Base-by-base conservation (phyloP, 2,888 invertebrate species). In the Sylvicola fuscatus region DNA sequence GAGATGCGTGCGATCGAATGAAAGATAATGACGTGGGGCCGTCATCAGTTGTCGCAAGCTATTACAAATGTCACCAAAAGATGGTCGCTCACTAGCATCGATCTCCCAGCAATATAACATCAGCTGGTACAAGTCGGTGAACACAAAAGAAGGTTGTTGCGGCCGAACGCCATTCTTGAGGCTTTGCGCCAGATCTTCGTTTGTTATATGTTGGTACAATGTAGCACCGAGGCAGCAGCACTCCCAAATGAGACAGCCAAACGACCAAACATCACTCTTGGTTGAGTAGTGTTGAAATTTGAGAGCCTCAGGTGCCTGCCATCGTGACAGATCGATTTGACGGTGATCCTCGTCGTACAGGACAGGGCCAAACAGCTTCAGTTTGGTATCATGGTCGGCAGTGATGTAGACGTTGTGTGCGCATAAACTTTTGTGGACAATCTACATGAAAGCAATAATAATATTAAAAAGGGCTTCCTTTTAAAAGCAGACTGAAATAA, bases 71-170 rank as follows among this genome's bases (percentile, higher is more conserved):
- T 71, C 67, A 3, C 66, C 61, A 47, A 81, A 82, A 8, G 66
- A 62, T 1, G 81, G 83, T 43, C 86, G 64, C 49, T 87, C 86
- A 39, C 78, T 79, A 10, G 74, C 70, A 53, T 84, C 81, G 12
- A 73, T 58, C 51, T 81, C 80, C 86, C 86, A 87, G 49, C 86
- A 86, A 48, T 82, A 77, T 32, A 78, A 60, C 60, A 84, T 72
- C 38, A 84, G 56, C 53, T 86, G 84, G 54, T 83, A 83, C 17
- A 86, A 58, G 44, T 80, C 79, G 50, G 80, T 80, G 14, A 70
- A 75, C 16, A 80, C 69, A 49, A 79, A 79, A 2, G 68, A 64
- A 1, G 81, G 68, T 49, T 83, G 83, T 0, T 72, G 68, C 1
- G 83, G 71, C 32, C 81, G 65, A 48, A 73, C 62, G 2, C 83